phyloP scores from a whole-genome alignment of 1,140 invertebrate genomes.

The Brachionus koreanus region DNA sequence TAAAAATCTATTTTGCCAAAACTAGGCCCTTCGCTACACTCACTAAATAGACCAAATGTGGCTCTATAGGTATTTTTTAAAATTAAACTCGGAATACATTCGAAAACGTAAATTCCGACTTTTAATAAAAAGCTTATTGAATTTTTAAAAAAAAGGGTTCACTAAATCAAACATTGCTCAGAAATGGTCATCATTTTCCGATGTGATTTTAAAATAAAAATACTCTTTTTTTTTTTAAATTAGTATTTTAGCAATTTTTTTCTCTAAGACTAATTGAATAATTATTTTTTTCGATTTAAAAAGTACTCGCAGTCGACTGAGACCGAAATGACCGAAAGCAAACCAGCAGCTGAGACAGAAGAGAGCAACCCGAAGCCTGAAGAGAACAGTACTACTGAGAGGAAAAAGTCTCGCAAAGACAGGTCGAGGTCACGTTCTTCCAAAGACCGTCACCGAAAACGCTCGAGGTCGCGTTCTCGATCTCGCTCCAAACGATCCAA shows the following conservation, averaged over 20 bases:
- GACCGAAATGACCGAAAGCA: too few relatives aligned
- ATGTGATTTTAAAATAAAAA: not conserved
- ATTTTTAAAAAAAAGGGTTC: not conserved
- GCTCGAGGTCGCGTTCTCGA: not conserved
- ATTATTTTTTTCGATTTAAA: not conserved
- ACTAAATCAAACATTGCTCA: not conserved
- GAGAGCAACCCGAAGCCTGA: not conserved
- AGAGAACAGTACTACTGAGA: not conserved
- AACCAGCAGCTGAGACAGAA: not conserved
- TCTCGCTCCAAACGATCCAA: constrained; percentile 22
- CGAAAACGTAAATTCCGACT: not conserved
- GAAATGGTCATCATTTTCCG: not conserved
- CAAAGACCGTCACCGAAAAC: not conserved
- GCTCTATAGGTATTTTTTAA: constrained; percentile 2
- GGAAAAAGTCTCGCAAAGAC: not conserved
- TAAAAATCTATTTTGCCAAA: not conserved
- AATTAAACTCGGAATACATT: not conserved
- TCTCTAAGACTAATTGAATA: too few relatives aligned
- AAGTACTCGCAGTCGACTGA: not conserved
- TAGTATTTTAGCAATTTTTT: not conserved
- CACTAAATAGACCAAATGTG: constrained; percentile 6
- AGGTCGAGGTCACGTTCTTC: not conserved
- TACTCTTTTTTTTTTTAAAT: not conserved
- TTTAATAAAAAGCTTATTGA: constrained; percentile 2
- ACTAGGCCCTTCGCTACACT: not conserved